Percentiles rank a stretch among this genome's conserved stretches.
These are phyloP conservation scores for Drosophila sp. DNA, from an alignment of 1,140 invertebrate species.

Conservation along the genomic window DNA sequence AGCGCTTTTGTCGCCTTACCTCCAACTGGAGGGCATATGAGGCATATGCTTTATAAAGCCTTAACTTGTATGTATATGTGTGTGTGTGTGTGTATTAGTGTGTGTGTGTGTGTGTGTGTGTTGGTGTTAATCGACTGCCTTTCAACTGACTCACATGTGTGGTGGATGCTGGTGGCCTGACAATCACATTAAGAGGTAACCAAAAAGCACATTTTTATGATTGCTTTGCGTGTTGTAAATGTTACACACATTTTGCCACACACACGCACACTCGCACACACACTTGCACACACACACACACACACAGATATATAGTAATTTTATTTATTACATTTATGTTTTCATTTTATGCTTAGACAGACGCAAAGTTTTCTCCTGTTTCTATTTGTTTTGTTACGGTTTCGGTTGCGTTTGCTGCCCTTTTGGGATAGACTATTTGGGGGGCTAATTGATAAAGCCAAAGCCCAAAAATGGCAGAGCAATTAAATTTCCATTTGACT, in stretches of 20 bases:
- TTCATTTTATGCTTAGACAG: conserved; percentile 13
- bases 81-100: conserved; percentile 16
- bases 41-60: conserved; percentile 44
- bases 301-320: not conserved
- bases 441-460: conserved; percentile 21
- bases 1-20: conserved; percentile 38
- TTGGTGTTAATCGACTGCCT: conserved; percentile 26
- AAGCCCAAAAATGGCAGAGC: conserved; percentile 13
- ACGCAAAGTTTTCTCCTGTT: conserved; percentile 14
- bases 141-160: conserved; percentile 15
- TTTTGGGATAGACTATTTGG: conserved; percentile 2
- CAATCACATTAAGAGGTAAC: conserved; percentile 33
- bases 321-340: conserved; percentile 19
- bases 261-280: not conserved
- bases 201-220: conserved; percentile 34
- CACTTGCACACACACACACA: not conserved
- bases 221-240: conserved; percentile 23
- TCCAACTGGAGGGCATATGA: conserved; percentile 28
- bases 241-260: conserved; percentile 5
- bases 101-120: not conserved
- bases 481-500: conserved; percentile 25
- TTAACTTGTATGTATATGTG: conserved; percentile 21
- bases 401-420: conserved; percentile 2
- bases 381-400: not conserved
- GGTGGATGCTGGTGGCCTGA: conserved; percentile 16